Conservation (phyloP, 2,797 vertebrate genomes). For the Lophotriccus pileatus region DNA sequence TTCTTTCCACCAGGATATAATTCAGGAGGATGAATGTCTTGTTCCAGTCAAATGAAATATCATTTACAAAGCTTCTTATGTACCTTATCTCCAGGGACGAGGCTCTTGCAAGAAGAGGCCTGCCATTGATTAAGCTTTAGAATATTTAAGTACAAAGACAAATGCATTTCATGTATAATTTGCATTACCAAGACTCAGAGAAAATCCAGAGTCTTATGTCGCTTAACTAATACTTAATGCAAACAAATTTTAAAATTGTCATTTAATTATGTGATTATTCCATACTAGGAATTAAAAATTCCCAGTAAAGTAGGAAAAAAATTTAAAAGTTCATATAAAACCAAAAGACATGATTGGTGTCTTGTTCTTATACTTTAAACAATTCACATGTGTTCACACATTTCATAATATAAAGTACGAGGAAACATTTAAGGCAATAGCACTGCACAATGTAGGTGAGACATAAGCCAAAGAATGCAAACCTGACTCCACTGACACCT, state of each 20-base stretch:
- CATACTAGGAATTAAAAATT: background rate
- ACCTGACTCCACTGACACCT: background rate
- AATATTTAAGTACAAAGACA: conserved; percentile 30
- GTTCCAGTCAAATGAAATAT: conserved; percentile 45
- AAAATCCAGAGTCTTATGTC: background rate
- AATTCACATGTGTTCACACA: background rate
- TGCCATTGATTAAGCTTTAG: conserved; percentile 40
- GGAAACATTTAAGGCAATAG: background rate
- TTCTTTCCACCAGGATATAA: conserved; percentile 43
- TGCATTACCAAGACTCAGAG: background rate
- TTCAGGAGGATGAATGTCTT: conserved; percentile 55
- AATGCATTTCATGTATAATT: background rate
- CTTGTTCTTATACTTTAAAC: background rate
- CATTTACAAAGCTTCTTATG: conserved; percentile 49
- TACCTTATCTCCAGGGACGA: conserved; percentile 10
- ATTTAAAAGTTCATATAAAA: background rate
- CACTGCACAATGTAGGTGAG: background rate
- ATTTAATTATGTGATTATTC: background rate
- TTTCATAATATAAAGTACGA: background rate
- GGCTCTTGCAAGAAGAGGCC: conserved; percentile 6
- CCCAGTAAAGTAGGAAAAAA: background rate
- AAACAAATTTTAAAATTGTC: background rate
- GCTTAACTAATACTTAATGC: background rate
- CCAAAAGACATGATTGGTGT: background rate
- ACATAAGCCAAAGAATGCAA: background rate